phyloP scores from a whole-genome alignment of 1,140 invertebrate genomes.

The Zaprionus tsacasi region DNA sequence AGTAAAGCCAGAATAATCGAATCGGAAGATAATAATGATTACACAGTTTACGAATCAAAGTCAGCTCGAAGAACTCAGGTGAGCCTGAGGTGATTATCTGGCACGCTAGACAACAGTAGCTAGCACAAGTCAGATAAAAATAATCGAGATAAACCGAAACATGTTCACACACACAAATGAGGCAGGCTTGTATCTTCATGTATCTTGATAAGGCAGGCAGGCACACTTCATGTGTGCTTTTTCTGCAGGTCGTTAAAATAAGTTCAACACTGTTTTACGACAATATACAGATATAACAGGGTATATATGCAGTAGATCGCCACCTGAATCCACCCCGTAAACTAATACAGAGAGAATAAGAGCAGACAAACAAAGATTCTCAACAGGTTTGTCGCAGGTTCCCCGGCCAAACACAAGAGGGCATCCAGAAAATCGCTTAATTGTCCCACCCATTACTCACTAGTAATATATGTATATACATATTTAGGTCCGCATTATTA shows the following conservation, averaged over 20 bases:
- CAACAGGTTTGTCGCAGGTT: conserved; percentile 47
- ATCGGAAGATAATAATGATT: conserved; percentile 1
- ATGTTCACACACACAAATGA: conserved; percentile 4
- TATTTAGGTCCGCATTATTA: conserved; percentile 46
- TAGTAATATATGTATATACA: background rate
- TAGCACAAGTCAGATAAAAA: conserved; percentile 35
- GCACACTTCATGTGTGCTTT: conserved; percentile 1
- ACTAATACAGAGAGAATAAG: background rate
- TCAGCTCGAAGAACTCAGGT: conserved; percentile 15
- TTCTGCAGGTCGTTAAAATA: conserved; percentile 31
- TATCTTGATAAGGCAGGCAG: conserved; percentile 39
- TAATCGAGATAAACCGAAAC: conserved; percentile 36
- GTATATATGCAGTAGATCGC: conserved; percentile 21
- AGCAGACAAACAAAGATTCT: conserved; percentile 41
- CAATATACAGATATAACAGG: background rate
- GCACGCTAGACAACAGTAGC: conserved; percentile 38
- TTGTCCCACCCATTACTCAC: conserved; percentile 44
- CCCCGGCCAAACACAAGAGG: conserved; percentile 34
- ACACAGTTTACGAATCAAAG: conserved; percentile 32
- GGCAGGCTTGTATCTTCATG: background rate
- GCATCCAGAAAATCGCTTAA: conserved; percentile 19
- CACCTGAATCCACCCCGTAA: conserved; percentile 8
- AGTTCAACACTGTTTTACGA: conserved; percentile 22
- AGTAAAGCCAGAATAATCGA: background rate
- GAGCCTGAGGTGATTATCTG: conserved; percentile 35